These are phyloP conservation scores for Potamarius usumacintae DNA, from an alignment of 2,113 vertebrate genomes.

Conservation along the genomic window DNA sequence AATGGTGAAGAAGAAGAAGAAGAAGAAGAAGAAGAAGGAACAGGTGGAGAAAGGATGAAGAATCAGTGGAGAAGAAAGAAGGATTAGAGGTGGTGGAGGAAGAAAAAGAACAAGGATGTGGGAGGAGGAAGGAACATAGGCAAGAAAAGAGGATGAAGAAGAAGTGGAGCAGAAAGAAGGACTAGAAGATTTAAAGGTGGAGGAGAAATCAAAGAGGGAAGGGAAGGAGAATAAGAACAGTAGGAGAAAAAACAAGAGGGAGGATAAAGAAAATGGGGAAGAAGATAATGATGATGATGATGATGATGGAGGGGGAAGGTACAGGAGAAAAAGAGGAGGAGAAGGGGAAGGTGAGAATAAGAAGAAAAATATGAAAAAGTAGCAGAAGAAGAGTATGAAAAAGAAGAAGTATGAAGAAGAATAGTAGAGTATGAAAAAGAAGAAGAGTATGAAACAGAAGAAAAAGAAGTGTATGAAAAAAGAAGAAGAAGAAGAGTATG, in stretches of 20 bases:
- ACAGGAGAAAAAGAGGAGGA: not conserved
- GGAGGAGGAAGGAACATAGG: not conserved
- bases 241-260: no score
- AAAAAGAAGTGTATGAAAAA: not conserved
- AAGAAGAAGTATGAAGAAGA: not conserved
- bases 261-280: no score
- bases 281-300: not conserved
- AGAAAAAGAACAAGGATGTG: not conserved
- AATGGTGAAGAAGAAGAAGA: not conserved
- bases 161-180: not conserved
- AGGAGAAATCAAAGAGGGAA: not conserved
- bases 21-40: not conserved
- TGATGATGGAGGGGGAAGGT: no score
- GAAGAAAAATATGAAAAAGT: not conserved
- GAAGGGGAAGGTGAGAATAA: no score
- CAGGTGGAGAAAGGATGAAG: not conserved
- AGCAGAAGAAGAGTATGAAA: not conserved
- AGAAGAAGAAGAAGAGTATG: no score
- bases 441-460: not conserved
- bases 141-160: not conserved
- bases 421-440: not conserved
- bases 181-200: not conserved
- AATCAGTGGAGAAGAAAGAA: not conserved
- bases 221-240: not conserved
- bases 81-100: not conserved